phyloP scores from a whole-genome alignment of 2,113 vertebrate genomes.

The Poeciliopsis prolifica region DNA sequence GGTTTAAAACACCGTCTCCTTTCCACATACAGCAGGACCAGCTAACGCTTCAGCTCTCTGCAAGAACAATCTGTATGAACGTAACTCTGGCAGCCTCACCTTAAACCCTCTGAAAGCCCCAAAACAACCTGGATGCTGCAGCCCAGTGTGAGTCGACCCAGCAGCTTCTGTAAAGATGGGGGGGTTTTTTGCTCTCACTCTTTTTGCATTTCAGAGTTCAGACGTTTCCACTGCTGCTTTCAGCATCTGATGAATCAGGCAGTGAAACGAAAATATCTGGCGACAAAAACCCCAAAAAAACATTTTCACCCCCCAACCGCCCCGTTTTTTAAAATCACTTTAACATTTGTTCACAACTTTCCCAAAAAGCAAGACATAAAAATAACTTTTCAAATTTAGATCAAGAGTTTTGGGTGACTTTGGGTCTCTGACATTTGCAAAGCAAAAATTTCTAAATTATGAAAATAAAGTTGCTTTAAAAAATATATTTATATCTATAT shows the following conservation, averaged over 20 bases:
- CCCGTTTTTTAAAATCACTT: neutral
- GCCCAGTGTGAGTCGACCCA: neutral
- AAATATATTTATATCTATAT: no score
- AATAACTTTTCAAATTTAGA: neutral
- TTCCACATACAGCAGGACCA: neutral
- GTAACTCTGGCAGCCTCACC: neutral
- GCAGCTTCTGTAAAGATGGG: neutral
- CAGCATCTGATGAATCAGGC: neutral
- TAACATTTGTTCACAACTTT: neutral
- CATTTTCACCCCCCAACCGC: no score
- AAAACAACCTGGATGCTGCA: neutral
- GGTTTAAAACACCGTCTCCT: conserved; percentile 1
- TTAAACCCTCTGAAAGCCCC: neutral
- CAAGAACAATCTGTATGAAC: neutral
- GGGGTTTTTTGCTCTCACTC: neutral
- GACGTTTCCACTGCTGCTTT: conserved; percentile 9
- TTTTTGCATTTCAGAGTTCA: neutral
- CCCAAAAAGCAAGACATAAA: neutral
- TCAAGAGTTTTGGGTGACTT: neutral
- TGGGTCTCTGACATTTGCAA: no score
- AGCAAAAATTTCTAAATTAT: no score
- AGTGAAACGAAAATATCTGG: neutral
- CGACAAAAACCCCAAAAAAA: neutral
- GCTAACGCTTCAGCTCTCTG: neutral
- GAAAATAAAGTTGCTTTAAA: no score